phyloP scores from a whole-genome alignment of 2,888 invertebrate species.

The Aphodius granarius region DNA sequence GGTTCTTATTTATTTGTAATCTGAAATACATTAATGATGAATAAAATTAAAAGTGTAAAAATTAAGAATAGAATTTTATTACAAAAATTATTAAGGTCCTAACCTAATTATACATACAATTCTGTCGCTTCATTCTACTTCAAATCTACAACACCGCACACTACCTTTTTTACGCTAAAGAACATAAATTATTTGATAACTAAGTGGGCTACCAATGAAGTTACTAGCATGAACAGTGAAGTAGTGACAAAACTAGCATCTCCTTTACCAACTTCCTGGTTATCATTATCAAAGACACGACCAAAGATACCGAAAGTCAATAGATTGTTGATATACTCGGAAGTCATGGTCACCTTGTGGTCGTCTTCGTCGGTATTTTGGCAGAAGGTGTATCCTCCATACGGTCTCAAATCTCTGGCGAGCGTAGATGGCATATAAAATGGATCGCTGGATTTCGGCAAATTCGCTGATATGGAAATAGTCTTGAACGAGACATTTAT shows the following conservation, averaged over 20 bases:
- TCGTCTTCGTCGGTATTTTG: constrained; percentile 24
- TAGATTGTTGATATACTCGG: constrained; percentile 28
- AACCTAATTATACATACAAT: too few species aligned
- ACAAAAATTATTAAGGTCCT: too few species aligned
- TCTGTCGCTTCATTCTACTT: too few species aligned
- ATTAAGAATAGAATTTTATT: too few species aligned
- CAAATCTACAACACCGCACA: too few species aligned
- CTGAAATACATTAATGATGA: too few species aligned
- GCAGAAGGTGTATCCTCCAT: constrained; percentile 35
- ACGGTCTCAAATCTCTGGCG: constrained; percentile 31
- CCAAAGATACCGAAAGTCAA: constrained; percentile 38
- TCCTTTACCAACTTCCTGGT: constrained; percentile 19
- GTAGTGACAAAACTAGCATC: not conserved
- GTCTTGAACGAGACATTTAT: constrained; percentile 7
- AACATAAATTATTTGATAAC: not conserved
- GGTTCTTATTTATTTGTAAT: too few species aligned
- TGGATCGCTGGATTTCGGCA: not conserved
- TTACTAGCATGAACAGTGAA: not conserved
- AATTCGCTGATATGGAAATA: not conserved
- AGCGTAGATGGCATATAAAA: constrained; percentile 35
- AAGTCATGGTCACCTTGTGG: constrained; percentile 31
- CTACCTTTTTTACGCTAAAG: too few species aligned
- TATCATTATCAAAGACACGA: constrained; percentile 33
- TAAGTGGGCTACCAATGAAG: not conserved
- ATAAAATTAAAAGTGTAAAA: too few species aligned